phyloP scores from a whole-genome alignment of 1,140 invertebrate genomes.

The Thaumetopoea pityocampa region DNA sequence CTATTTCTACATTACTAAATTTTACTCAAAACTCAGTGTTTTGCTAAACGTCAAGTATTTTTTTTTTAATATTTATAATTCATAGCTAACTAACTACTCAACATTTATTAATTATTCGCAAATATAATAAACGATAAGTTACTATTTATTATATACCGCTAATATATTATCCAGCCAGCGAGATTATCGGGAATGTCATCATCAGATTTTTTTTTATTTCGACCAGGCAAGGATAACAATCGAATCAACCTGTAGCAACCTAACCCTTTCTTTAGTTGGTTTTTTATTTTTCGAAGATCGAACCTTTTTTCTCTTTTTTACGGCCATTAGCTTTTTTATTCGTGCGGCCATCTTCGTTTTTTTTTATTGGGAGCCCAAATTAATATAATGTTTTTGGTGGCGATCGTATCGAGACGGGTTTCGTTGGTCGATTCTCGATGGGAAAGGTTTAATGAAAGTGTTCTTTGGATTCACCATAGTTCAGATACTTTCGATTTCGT shows the following conservation, averaged over 20 bases:
- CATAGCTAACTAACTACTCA: too few relatives aligned
- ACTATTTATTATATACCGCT: background rate
- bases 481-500: constrained; percentile 61
- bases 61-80: too few relatives aligned
- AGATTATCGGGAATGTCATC: constrained; percentile 13
- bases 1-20: too few relatives aligned
- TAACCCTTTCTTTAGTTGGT: constrained; percentile 57
- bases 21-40: too few relatives aligned
- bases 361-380: constrained; percentile 72
- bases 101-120: too few relatives aligned
- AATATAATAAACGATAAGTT: constrained; percentile 1
- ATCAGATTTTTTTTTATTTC: constrained; percentile 7
- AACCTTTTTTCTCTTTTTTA: constrained; percentile 63
- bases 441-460: constrained; percentile 71
- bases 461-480: constrained; percentile 47
- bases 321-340: constrained; percentile 70
- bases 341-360: constrained; percentile 65
- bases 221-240: constrained; percentile 18
- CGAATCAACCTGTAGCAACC: constrained; percentile 48
- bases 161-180: constrained; percentile 2
- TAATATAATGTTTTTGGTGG: constrained; percentile 68
- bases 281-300: constrained; percentile 46
- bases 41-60: too few relatives aligned
- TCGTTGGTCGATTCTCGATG: constrained; percentile 33
- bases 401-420: constrained; percentile 59